A percentile compares a stretch with the other conserved stretches of the same genome.
phyloP scores from a whole-genome alignment of 2,888 invertebrate species.

The Drosophila ustulata region DNA sequence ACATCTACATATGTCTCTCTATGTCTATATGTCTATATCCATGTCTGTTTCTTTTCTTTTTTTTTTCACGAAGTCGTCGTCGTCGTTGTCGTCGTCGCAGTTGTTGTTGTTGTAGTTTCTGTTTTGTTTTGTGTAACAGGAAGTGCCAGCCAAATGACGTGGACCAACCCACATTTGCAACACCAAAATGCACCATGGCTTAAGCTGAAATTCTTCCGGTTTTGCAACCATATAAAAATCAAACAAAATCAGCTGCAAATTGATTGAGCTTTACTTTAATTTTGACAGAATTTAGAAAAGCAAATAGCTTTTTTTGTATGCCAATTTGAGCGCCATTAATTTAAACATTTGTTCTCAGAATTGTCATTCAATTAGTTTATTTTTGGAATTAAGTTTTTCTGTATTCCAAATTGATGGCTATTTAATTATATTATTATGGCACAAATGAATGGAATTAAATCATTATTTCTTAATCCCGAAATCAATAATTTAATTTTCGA shows the following conservation, averaged over 20 bases:
- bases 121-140: constrained; percentile 60
- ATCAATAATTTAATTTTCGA: no score
- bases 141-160: constrained; percentile 61
- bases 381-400: no score
- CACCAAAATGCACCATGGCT: constrained; percentile 38
- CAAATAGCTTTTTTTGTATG: not conserved
- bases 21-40: constrained; percentile 25
- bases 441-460: no score
- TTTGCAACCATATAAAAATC: constrained; percentile 36
- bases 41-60: constrained; percentile 32
- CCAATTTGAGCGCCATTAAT: no score
- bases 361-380: no score
- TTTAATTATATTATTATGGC: no score
- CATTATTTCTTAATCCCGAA: no score
- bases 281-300: not conserved
- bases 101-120: constrained; percentile 11
- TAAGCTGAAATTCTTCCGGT: constrained; percentile 67
- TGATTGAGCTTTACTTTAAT: not conserved
- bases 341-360: no score
- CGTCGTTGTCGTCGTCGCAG: constrained; percentile 25
- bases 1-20: constrained; percentile 41
- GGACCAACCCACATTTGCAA: constrained; percentile 65
- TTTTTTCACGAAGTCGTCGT: not conserved
- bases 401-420: no score
- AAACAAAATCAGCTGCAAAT: not conserved